phyloP scores from a whole-genome alignment of 1,140 invertebrate species.

The Elymnias hypermnestra region DNA sequence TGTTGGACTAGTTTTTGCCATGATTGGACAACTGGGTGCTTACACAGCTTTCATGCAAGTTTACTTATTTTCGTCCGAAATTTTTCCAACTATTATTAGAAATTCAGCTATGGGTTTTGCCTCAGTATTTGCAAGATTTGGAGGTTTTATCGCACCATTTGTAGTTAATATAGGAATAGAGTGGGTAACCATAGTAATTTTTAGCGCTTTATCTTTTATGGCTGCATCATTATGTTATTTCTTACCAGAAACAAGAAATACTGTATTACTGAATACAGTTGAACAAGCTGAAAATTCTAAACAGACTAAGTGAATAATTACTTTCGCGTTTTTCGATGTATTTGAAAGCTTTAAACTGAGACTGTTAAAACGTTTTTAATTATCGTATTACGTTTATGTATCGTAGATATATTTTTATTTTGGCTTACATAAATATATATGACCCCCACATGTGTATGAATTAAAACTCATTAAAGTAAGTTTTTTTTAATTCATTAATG shows the following conservation, averaged over 20 bases:
- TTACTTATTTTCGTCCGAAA: constrained; percentile 81
- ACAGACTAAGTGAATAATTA: no score
- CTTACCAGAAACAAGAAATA: constrained; percentile 56
- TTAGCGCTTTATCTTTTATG: constrained; percentile 39
- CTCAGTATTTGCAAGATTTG: constrained; percentile 78
- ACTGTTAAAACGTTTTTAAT: no score
- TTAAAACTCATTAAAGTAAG: no score
- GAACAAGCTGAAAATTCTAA: constrained; percentile 35
- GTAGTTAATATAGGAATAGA: constrained; percentile 75
- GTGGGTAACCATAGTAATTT: constrained; percentile 52
- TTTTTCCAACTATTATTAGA: constrained; percentile 82
- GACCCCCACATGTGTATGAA: no score
- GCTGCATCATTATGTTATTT: constrained; percentile 47
- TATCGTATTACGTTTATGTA: no score
- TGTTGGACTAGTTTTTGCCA: constrained; percentile 62
- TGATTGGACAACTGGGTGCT: constrained; percentile 80
- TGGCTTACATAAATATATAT: no score
- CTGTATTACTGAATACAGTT: constrained; percentile 48
- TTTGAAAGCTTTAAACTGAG: no score
- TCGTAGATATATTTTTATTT: no score
- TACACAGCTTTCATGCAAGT: constrained; percentile 77
- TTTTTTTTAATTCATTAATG: no score
- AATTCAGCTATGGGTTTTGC: constrained; percentile 80
- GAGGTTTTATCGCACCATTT: constrained; percentile 82
- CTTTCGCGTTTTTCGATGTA: no score